Evolutionary conservation across 2,888 invertebrate species (phyloP), one percentile per base, ranked within the genome.

Genomic region (Drosophila borborema): DNA sequence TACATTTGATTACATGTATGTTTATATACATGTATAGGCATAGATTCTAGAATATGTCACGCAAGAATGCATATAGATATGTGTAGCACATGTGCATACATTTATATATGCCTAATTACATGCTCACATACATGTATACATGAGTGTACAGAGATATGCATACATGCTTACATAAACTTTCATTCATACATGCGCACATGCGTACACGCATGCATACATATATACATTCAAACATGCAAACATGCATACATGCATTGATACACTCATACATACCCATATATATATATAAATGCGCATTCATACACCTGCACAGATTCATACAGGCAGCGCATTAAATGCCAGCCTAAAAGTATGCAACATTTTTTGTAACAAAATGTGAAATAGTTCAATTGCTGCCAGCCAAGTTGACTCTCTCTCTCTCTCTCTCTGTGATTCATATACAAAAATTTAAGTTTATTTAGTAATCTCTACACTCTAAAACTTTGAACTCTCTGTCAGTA

Each of bases 321-420:
- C 9, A 9, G 8, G 9, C 34, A 34, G 7, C 34, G 14, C 1
- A 38, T 54, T 66, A n/a, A 68, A 34, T 14, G 12, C 12, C 0
- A 46, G 16, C 70, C 7, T 0, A 56, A 56, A 34, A 67, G 70
- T 70, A 67, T 67, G 58, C 58, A 10, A 56, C 36, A 48, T 6
- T 28, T 2, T n/a, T 36, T 8, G 16, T 16, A 10, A 23, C 9
- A 9, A 16, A 9, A 5, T 14, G 10, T 5, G 16, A 10, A 54
- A 28, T 10, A 16, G 0, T 36, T 36, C 6, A 20, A 18, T 23
- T 48, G 23, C 8, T 8, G 23, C 8, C 16, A 23, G 8, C 12
- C 46, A 14, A 7, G 20, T 8, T 12, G 10, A 3, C 28, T 28
- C 28, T 28, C 28, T 5, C 28, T 28, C 28, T 28, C 28, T 28